Evolutionary conservation across 1,140 invertebrate genomes (phyloP), one percentile per base, ranked within the genome.

Genomic region (Lasioglossum baleicum): DNA sequence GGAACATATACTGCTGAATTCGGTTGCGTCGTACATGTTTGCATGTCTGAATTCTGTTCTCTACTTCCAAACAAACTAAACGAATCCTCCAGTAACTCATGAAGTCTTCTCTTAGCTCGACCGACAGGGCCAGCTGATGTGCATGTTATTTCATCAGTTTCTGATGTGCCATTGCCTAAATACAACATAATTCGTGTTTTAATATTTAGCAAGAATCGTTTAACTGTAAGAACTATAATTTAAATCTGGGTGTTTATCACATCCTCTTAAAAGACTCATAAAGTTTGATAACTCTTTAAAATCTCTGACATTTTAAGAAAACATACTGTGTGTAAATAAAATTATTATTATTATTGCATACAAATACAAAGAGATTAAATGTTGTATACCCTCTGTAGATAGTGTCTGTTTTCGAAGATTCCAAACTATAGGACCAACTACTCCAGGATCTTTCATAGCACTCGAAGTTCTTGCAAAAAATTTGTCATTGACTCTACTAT

Each of bases 341-440:
- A 15, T 15, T 53, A 17, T 53, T 20, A 53, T 53, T 53, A 11
- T 53, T 53, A 53, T 4, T 48, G 20, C 17, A 3, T 48, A 10
- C 0, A 13, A 60, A 68, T 26, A 22, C 13, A 20, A 58, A 22
- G 17, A 13, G 31, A 56, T 22, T 40, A 35, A 56, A 17, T n/a
- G 15, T 64, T n/a, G 31, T 11, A 65, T 87, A 92, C 92, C 91
- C 90, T 92, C 88, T 13, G 83, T 74, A 10, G 88, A 81, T 7
- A 82, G 76, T 31, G 88, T 86, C 60, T 89, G 90, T 75, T 85
- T 89, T 22, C 96, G 96, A 65, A 96, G 89, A 90, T 97, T 95
- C 96, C 96, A 97, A 5, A 97, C 96, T 63, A 97, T 92, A 0
- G 97, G 97, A 0, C 96, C 96, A 40, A 97, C 94, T n/a, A 97